A percentile compares a stretch with the other conserved stretches of the same genome.
These are phyloP conservation scores for Ageneiosus marmoratus DNA, from an alignment of 2,113 vertebrate species.

Conservation along the genomic window DNA sequence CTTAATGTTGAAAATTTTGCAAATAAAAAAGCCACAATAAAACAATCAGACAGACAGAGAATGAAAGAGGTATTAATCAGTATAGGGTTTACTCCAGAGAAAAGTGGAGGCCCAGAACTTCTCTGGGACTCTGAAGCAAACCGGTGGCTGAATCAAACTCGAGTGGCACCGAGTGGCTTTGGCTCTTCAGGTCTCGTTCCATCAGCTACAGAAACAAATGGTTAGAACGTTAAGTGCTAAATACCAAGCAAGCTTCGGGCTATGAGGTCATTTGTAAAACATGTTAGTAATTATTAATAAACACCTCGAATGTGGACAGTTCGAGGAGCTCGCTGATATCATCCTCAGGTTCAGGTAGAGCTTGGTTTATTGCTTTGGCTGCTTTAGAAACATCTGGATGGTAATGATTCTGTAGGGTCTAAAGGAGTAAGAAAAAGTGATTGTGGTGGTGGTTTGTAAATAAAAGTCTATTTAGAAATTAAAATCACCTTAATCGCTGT, in stretches of 20 bases:
- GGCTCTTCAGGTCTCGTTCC: slow-evolving; percentile 81
- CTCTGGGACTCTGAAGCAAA: slow-evolving; percentile 76
- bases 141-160: slow-evolving; percentile 81
- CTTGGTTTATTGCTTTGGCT: slow-evolving; percentile 79
- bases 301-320: slow-evolving; percentile 81
- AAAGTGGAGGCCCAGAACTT: slow-evolving; percentile 81
- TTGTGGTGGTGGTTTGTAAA: not conserved
- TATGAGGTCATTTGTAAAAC: not conserved
- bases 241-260: not conserved
- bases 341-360: slow-evolving; percentile 74
- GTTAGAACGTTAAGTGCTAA: not conserved
- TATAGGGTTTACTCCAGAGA: slow-evolving; percentile 65
- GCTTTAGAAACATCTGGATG: slow-evolving; percentile 87
- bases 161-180: slow-evolving; percentile 70
- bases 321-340: slow-evolving; percentile 83
- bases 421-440: not conserved
- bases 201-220: slow-evolving; percentile 78
- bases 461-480: not conserved
- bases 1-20: not conserved
- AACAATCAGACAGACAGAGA: not conserved
- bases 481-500: no score
- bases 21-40: not conserved
- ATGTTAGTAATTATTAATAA: not conserved
- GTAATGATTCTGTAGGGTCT: slow-evolving; percentile 91
- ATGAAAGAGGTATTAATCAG: not conserved